Evolutionary conservation across 2,113 vertebrate species (phyloP).

Genomic region (Micromys minutus): DNA sequence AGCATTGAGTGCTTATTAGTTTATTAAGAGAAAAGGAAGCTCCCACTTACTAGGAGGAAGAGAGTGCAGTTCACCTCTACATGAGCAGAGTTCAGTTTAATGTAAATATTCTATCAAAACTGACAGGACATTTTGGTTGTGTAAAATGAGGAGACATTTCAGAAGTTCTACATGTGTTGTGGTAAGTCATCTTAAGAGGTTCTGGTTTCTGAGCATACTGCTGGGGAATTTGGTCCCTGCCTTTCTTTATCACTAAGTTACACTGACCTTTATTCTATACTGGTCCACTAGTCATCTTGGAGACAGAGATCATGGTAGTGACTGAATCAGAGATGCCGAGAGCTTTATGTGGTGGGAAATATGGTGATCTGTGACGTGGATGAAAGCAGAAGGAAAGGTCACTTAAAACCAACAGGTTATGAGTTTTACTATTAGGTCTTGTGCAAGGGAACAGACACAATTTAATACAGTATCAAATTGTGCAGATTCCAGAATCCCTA

Average conservation of each 20-base stretch:
- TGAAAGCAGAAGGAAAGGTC: neutral
- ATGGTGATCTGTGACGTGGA: neutral
- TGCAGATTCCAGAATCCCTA: too few relatives aligned
- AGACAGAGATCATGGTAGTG: neutral
- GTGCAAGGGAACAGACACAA: neutral
- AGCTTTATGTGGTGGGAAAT: neutral
- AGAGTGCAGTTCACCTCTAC: neutral
- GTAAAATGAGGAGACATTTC: neutral
- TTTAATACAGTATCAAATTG: neutral
- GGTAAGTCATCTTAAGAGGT: too few relatives aligned
- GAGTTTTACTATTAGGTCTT: neutral
- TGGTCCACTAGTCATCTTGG: too few relatives aligned
- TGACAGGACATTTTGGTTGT: neutral
- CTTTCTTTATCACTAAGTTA: neutral
- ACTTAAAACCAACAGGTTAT: neutral
- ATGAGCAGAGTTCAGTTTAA: neutral
- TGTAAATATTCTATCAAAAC: neutral
- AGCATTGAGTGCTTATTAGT: neutral
- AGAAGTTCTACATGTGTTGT: neutral
- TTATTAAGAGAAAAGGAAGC: neutral
- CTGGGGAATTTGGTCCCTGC: rapidly evolving
- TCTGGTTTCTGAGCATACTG: neutral
- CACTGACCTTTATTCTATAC: too few relatives aligned
- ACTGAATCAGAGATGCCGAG: neutral
- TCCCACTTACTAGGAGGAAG: neutral